Evolutionary conservation across 2,113 vertebrate genomes (phyloP).

Genomic region (Strigops habroptila): DNA sequence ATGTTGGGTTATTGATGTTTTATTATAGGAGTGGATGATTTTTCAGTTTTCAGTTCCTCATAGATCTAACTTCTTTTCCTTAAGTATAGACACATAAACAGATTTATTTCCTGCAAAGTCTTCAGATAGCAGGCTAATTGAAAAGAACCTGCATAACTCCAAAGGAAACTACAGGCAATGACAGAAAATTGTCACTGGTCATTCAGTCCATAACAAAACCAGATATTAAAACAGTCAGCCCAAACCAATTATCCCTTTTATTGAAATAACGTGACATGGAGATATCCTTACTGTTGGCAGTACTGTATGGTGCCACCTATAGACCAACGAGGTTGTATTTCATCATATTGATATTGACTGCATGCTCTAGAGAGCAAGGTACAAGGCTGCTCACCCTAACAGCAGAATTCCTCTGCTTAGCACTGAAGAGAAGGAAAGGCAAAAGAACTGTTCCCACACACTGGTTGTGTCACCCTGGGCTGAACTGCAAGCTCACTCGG

Average conservation of each 20-base stretch:
- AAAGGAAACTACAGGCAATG: background rate
- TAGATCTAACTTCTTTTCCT: background rate
- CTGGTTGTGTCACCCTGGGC: background rate
- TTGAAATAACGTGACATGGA: background rate
- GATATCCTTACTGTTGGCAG: background rate
- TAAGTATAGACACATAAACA: background rate
- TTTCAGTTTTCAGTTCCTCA: background rate
- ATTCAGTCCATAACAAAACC: background rate
- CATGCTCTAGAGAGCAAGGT: background rate
- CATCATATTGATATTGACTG: background rate
- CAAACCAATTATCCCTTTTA: background rate
- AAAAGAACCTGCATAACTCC: background rate
- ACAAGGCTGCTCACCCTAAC: background rate
- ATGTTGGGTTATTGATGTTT: background rate
- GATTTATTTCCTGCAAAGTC: background rate
- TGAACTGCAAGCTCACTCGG: background rate
- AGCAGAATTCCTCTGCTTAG: background rate
- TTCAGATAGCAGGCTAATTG: background rate
- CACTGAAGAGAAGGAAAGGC: background rate
- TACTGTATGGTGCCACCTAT: background rate
- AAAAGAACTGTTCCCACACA: background rate
- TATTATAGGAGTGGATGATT: background rate
- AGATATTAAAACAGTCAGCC: background rate
- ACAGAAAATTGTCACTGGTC: background rate
- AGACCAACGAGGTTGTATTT: background rate